Evolutionary conservation across 2,888 invertebrate species (phyloP).

Genomic region (Dysmachus trigonus): DNA sequence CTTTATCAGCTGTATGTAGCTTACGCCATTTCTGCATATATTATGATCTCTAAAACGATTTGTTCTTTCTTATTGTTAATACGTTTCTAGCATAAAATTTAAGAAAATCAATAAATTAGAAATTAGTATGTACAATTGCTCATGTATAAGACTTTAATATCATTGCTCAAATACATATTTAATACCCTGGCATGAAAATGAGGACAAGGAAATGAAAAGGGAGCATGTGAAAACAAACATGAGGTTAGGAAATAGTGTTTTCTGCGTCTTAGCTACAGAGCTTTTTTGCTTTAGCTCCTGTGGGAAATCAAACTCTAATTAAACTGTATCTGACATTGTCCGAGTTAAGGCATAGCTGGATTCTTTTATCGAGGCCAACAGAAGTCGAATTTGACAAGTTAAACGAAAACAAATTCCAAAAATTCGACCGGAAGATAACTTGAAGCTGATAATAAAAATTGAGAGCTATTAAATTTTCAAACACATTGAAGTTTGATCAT

Average conservation of each 20-base stretch:
- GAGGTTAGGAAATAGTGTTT: neutral
- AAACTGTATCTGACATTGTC: neutral
- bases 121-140: too few species aligned
- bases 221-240: neutral
- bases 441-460: neutral
- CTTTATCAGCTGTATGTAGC: too few species aligned
- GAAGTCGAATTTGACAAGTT: neutral
- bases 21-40: too few species aligned
- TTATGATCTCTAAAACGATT: too few species aligned
- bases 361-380: neutral
- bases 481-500: slow-evolving; percentile 23
- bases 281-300: neutral
- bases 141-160: too few species aligned
- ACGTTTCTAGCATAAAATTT: too few species aligned
- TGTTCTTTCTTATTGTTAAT: too few species aligned
- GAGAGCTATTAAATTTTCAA: neutral
- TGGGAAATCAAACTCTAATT: neutral
- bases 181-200: too few species aligned
- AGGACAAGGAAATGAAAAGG: neutral
- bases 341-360: neutral
- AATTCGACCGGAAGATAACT: neutral
- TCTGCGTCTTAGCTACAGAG: too few species aligned
- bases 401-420: neutral
- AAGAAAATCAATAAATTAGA: too few species aligned
- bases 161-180: too few species aligned